phyloP scores from a whole-genome alignment of 1,140 invertebrate species.

The Ectropis grisescens region DNA sequence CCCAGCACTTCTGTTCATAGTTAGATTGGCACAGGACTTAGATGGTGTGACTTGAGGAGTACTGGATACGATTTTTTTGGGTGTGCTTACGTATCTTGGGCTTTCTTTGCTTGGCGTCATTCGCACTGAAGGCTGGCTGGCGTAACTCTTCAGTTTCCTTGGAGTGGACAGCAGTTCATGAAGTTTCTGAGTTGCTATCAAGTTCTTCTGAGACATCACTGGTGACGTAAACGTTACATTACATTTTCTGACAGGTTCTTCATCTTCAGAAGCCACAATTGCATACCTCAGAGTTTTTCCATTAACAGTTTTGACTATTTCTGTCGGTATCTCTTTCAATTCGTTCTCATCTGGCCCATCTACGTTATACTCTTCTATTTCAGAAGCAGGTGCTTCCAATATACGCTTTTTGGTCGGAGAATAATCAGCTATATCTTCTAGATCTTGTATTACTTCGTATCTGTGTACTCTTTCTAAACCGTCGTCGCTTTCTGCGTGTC shows the following conservation, averaged over 20 bases:
- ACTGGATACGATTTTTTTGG: slow-evolving; percentile 58
- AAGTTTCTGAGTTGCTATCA: slow-evolving; percentile 79
- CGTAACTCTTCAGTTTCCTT: slow-evolving; percentile 71
- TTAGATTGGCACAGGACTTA: slow-evolving; percentile 57
- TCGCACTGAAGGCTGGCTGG: slow-evolving; percentile 60
- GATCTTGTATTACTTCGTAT: slow-evolving; percentile 70
- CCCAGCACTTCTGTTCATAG: slow-evolving; percentile 27
- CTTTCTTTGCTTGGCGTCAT: slow-evolving; percentile 49
- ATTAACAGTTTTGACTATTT: slow-evolving; percentile 74
- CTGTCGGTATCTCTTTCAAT: slow-evolving; percentile 68
- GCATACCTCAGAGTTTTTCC: slow-evolving; percentile 73
- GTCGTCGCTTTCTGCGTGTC: slow-evolving; percentile 37
- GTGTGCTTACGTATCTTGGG: slow-evolving; percentile 41
- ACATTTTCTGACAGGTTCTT: slow-evolving; percentile 45
- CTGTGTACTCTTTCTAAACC: slow-evolving; percentile 37
- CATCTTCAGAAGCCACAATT: slow-evolving; percentile 71
- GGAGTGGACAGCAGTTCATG: slow-evolving; percentile 81
- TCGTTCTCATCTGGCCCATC: slow-evolving; percentile 72
- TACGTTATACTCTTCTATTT: slow-evolving; percentile 71
- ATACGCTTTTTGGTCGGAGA: slow-evolving; percentile 71
- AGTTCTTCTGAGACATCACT: slow-evolving; percentile 69
- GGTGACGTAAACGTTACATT: slow-evolving; percentile 51
- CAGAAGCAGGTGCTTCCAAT: slow-evolving; percentile 66
- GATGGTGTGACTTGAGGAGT: slow-evolving; percentile 53
- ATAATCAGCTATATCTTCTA: slow-evolving; percentile 70